Evolutionary conservation across 2,888 invertebrate species (phyloP), one percentile per base, ranked within the genome.

Genomic region (Halocaridina rubra): DNA sequence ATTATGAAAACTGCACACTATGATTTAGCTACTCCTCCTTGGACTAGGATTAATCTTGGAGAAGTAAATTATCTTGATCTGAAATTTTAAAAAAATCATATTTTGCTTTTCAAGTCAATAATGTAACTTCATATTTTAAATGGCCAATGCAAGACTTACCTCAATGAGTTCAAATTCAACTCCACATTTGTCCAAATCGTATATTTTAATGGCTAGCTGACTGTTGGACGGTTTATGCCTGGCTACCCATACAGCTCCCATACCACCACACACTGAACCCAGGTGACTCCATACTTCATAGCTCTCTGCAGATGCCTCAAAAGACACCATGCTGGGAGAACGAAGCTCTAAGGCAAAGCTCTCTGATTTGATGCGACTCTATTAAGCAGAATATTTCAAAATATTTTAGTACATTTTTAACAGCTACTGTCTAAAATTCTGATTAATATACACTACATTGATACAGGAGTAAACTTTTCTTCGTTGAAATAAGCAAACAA

Each of bases 141-240:
- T n/a, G n/a, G n/a, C n/a, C 3, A 67, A 39, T 30, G 27, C 8
- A 8, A 53, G 13, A 16, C 84, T 77, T 75, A 89, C 89, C 81
- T 89, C 88, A 81, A 94, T 93, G 88, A 94, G 91, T 90, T 91
- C 84, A 46, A 87, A 93, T 89, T 94, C 94, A 74, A 93, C 92
- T 89, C 93, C 93, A 22, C 93, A 93, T 90, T 93, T 93, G 89
- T 96, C 96, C 90, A 96, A 93, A 89, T 94, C 94, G 91, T 94
- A 95, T 89, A 94, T 94, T 90, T 96, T 96, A 39, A 96, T 91
- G 3, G 95, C 94, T 80, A 96, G 93, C 91, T 94, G 92, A 88
- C 93, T 93, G 82, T 93, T 93, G 77, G 93, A 93, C 8, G 94
- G 93, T 87, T 93, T 92, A 90, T 95, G 94, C 88, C 93, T 92